Evolutionary conservation across 2,797 vertebrate species (phyloP).

Genomic region (Tauraco hartlaubi): DNA sequence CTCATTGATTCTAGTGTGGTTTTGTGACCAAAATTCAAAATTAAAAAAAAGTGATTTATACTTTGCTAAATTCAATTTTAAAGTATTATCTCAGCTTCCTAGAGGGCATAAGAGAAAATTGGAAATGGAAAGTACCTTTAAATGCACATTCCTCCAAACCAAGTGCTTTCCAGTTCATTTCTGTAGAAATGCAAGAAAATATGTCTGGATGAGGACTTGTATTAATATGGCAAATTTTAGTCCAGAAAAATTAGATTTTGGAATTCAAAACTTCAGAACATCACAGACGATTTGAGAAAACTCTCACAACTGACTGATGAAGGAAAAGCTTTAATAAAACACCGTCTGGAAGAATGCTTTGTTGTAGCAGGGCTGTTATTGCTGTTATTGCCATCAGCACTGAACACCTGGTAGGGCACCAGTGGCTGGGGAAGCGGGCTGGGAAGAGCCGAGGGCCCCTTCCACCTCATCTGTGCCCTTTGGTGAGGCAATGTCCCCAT

Average conservation of each 20-base stretch:
- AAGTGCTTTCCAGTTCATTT: background rate
- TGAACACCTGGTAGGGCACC: background rate
- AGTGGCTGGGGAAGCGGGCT: rapidly evolving
- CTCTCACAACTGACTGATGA: background rate
- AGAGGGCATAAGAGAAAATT: background rate
- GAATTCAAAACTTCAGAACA: background rate
- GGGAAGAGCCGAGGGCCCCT: background rate
- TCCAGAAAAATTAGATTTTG: background rate
- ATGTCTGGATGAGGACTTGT: background rate
- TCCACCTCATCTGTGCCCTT: background rate
- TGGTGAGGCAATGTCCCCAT: background rate
- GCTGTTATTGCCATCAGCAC: background rate
- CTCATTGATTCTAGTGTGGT: background rate
- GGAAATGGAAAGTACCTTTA: background rate
- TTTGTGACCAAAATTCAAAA: background rate
- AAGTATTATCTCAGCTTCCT: background rate
- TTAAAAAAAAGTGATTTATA: background rate
- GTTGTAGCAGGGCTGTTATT: rapidly evolving
- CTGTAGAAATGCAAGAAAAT: background rate
- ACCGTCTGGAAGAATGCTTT: background rate
- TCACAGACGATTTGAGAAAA: background rate
- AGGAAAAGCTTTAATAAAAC: background rate
- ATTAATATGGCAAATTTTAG: background rate
- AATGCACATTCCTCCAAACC: background rate
- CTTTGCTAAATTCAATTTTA: background rate